Percentiles rank a stretch among this genome's conserved stretches.
These are phyloP conservation scores for Merops nubicus DNA, from an alignment of 2,113 vertebrate genomes.

Conservation along the genomic window DNA sequence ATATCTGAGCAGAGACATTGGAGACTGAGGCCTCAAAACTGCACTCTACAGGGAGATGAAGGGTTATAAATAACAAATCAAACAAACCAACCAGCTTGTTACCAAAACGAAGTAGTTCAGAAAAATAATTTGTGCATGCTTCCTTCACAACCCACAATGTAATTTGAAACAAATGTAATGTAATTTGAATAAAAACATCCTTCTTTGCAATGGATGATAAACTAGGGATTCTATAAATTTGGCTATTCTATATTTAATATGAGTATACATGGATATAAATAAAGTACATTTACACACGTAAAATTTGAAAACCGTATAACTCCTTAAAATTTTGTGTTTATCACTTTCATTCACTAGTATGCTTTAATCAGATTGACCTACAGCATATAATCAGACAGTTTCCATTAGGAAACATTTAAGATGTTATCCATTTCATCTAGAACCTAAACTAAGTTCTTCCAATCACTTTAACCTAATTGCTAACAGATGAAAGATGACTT, in stretches of 20 bases:
- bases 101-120: neutral
- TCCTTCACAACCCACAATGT: neutral
- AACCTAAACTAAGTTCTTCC: neutral
- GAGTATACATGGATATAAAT: neutral
- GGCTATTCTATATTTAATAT: neutral
- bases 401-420: constrained; percentile 4
- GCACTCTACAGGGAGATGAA: neutral
- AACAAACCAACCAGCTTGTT: neutral
- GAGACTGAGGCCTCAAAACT: neutral
- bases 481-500: neutral
- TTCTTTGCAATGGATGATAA: neutral
- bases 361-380: constrained; percentile 11
- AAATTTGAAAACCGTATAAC: neutral
- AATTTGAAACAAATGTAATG: neutral
- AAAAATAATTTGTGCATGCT: neutral
- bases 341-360: neutral
- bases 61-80: neutral
- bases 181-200: neutral
- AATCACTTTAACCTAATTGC: neutral
- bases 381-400: neutral
- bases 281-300: neutral
- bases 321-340: neutral
- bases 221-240: neutral
- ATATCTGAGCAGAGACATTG: neutral
- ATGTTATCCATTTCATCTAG: constrained; percentile 15